Evolutionary conservation across 1,140 invertebrate genomes (phyloP).

Genomic region (Brachionus koreanus): DNA sequence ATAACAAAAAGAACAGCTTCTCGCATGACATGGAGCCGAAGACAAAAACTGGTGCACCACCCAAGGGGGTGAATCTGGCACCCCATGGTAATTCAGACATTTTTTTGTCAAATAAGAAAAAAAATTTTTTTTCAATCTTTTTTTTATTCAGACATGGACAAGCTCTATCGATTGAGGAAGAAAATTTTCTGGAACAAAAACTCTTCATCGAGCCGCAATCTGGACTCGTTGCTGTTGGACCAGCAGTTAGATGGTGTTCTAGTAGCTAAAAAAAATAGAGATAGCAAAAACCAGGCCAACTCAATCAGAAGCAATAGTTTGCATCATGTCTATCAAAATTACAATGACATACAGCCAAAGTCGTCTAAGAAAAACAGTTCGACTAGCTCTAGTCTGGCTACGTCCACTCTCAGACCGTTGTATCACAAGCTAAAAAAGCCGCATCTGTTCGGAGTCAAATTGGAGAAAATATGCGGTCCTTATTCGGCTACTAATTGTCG

Average conservation of each 20-base stretch:
- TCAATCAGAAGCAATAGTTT: constrained; percentile 23
- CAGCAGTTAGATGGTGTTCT: neutral
- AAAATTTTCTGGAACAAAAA: constrained; percentile 24
- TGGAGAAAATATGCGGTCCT: constrained; percentile 27
- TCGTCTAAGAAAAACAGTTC: neutral
- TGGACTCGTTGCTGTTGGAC: neutral
- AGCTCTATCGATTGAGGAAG: neutral
- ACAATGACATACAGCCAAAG: neutral
- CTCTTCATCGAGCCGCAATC: neutral
- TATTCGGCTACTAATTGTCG: constrained; percentile 6
- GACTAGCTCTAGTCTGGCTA: neutral
- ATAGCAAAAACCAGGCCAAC: neutral
- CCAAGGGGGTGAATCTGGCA: neutral
- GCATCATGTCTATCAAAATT: neutral
- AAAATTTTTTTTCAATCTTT: neutral
- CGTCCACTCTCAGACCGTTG: neutral
- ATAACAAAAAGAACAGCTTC: neutral
- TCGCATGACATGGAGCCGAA: neutral
- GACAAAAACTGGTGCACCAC: neutral
- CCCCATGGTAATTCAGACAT: neutral
- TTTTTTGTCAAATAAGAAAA: too few relatives aligned
- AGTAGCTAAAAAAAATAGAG: neutral
- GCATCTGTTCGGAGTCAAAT: constrained; percentile 24
- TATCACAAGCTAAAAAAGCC: neutral
- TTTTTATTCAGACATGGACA: neutral